These are phyloP conservation scores for Poecilia gillii DNA, from an alignment of 2,797 vertebrate species.

Conservation along the genomic window DNA sequence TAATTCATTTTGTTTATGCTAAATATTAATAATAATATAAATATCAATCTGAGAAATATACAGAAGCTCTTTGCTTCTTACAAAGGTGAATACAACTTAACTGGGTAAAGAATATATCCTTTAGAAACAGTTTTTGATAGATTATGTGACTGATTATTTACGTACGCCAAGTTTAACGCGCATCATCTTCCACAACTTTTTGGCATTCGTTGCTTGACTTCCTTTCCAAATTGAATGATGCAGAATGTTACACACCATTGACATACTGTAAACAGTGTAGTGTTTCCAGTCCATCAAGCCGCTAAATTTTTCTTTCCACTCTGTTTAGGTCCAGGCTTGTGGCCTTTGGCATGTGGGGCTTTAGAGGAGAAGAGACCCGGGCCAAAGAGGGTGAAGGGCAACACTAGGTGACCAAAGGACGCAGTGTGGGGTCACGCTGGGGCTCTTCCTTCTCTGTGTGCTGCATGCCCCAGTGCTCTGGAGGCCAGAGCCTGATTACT, in stretches of 20 bases:
- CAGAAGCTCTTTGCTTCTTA: not conserved
- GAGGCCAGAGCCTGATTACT: constrained; percentile 82
- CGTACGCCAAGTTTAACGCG: not conserved
- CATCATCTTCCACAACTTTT: not conserved
- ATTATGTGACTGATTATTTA: not conserved
- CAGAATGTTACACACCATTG: constrained; percentile 46
- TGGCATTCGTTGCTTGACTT: constrained; percentile 14
- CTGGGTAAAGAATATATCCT: not conserved
- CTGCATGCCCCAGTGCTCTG: constrained; percentile 72
- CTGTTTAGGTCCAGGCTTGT: constrained; percentile 40
- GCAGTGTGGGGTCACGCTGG: constrained; percentile 73
- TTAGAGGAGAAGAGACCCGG: constrained; percentile 64
- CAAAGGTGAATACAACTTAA: not conserved
- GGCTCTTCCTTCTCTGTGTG: constrained; percentile 78
- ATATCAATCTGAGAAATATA: not conserved
- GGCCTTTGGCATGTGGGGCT: constrained; percentile 54
- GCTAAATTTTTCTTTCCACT: constrained; percentile 30
- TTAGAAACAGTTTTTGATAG: not conserved
- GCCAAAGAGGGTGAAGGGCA: constrained; percentile 66
- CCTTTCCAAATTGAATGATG: constrained; percentile 33
- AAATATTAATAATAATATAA: not conserved
- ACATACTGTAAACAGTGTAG: constrained; percentile 54
- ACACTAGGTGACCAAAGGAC: constrained; percentile 71
- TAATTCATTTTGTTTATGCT: not conserved
- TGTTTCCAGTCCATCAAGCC: constrained; percentile 55